Percentiles rank a stretch among this genome's conserved stretches.
These are phyloP conservation scores for Sitobion miscanthi DNA, from an alignment of 1,140 invertebrate species.

Conservation along the genomic window DNA sequence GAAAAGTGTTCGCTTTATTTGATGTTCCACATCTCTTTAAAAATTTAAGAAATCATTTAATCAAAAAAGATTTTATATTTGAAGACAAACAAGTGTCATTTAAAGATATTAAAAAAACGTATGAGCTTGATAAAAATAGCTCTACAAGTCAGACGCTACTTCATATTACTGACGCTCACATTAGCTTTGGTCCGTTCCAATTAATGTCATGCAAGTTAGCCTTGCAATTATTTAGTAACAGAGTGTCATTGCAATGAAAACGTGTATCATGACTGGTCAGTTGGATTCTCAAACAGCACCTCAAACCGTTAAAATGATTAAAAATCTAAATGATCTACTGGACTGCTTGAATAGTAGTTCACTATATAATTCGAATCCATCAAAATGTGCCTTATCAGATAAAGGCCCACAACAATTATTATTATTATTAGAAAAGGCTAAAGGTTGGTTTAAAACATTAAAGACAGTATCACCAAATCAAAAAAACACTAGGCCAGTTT, in stretches of 20 bases:
- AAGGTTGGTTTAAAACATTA: not conserved
- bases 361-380: not conserved
- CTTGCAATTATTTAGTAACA: conserved; percentile 1
- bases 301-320: not conserved
- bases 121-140: conserved; percentile 2
- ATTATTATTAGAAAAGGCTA: not conserved
- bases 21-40: not conserved
- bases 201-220: conserved; percentile 27
- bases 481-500: not conserved
- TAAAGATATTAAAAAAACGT: not conserved
- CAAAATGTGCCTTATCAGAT: conserved; percentile 13
- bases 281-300: not conserved
- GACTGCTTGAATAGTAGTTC: conserved; percentile 1
- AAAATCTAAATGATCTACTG: not conserved
- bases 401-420: not conserved
- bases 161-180: not conserved
- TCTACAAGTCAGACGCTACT: not conserved
- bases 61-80: conserved; percentile 1
- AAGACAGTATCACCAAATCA: not conserved
- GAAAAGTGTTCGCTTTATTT: not conserved
- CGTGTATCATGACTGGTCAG: not conserved
- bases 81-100: not conserved
- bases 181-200: not conserved
- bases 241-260: not conserved
- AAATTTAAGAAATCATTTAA: conserved; percentile 10